Base-by-base conservation (phyloP, 2,888 invertebrate genomes). In the Busseola fusca region DNA sequence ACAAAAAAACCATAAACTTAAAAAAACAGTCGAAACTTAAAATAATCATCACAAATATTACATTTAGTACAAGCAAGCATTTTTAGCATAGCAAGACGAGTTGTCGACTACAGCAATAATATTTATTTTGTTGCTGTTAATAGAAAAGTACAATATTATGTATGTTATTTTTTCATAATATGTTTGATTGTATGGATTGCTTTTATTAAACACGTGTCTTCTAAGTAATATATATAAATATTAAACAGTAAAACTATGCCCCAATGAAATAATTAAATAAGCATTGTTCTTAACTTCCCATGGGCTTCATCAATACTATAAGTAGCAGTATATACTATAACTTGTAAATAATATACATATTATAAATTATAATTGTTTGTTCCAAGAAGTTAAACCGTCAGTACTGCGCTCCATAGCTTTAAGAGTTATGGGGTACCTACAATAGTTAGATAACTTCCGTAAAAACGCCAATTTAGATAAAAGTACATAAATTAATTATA, bases 31-130 rank as follows among this genome's bases (percentile, higher is more conserved):
- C 30, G 21, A 25, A 62, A 57, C 18, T 60, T 63, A 52, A 6
- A 50, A 48, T 63, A 56, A 71, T 59, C 21, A 37, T 56, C 25
- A 59, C 64, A 58, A 72, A 40, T 60, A 25, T 58, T n/a, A n/a
- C n/a, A 37, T 27, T n/a, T 58, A 82, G 72, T 83, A 83, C 83
- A 82, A 80, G 65, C 66, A 64, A 69, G 69, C 76, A 78, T 81
- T 75, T 78, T 71, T 76, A 83, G 74, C 63, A 52, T 68, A 68
- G 50, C 56, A 48, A 63, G 42, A 62, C 59, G 57, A 54, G 69
- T 75, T 73, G 69, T 62, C n/a, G 63, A 68, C 25, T 40, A 72
- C 59, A 72, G 82, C 79, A 77, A 78, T 76, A 72, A 82, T 60
- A 66, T 18, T 63, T 69, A 34, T 45, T 57, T 57, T 64, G 42